Base-by-base conservation (phyloP, 1,140 invertebrate genomes). In the Nixonia krombeini region DNA sequence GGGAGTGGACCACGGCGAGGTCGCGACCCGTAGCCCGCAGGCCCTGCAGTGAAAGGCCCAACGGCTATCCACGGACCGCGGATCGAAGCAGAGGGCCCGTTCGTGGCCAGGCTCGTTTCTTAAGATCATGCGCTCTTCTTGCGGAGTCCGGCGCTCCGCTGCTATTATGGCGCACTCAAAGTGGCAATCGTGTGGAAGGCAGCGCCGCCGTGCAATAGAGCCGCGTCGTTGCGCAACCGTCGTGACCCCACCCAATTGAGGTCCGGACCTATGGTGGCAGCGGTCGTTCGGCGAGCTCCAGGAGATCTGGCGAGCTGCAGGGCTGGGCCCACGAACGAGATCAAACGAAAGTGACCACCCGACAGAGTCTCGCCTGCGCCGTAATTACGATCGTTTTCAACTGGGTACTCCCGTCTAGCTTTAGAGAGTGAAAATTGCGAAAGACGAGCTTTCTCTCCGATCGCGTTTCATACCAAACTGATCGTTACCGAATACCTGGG, bases 121-220 rank as follows among this genome's bases (percentile, higher is more conserved):
- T 72, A 64, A 77, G 70, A 74, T 77, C 49, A 51, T 67, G 38
- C 70, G 44, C 75, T 78, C 77, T 77, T 78, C 73, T 78, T 76
- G 58, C 63, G 62, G 50, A 35, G 49, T 55, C 58, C 58, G 40
- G 70, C 71, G 52, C 52, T 52, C 64, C 61, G 67, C 67, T 71
- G 58, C 76, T 74, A 80, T 80, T 77, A 79, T 78, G 65, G 73
- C 70, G 75, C 73, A 78, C 78, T 77, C 73, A 77, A 79, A 80
- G 76, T 76, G 74, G 73, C 78, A 76, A 79, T 78, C 76, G 78
- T 72, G 72, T 68, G 73, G 73, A 75, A 76, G 76, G 74, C 71
- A 79, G 67, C 65, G 41, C 52, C 62, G 68, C 64, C 55, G 58
- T 41, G 68, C 68, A 75, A 73, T 67, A 69, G 69, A 67, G 35